Conservation (phyloP, 1,140 invertebrate species). For the Euura lappo region DNA sequence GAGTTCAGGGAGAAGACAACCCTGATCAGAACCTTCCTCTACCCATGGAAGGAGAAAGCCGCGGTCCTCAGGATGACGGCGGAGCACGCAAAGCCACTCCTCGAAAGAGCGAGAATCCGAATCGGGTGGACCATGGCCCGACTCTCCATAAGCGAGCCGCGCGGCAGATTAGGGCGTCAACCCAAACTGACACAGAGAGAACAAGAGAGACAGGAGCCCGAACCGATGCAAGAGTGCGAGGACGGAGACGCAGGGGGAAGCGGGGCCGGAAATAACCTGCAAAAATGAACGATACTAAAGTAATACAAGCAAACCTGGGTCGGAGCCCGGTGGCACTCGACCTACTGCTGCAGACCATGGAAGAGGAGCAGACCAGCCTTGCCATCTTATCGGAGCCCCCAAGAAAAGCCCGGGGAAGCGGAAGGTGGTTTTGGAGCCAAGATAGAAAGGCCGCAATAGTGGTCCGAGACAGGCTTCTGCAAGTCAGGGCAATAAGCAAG, state of each 20-base stretch:
- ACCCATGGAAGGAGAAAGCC: neutral
- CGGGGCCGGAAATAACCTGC: neutral
- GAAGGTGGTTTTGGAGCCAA: constrained; percentile 16
- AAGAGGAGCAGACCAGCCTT: constrained; percentile 17
- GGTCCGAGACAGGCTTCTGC: neutral
- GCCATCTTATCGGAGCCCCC: constrained; percentile 21
- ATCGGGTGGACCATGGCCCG: no score
- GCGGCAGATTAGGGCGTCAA: no score
- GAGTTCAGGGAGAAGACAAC: constrained; percentile 26
- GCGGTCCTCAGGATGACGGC: neutral
- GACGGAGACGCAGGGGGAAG: constrained; percentile 25
- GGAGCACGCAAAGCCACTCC: no score
- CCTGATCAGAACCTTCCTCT: constrained; percentile 25
- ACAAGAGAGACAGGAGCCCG: no score
- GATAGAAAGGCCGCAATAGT: constrained; percentile 21
- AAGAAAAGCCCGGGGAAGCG: no score
- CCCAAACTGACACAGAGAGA: neutral
- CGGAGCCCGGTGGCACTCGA: constrained; percentile 19
- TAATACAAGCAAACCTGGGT: no score
- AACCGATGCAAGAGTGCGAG: no score
- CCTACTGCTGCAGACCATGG: constrained; percentile 16
- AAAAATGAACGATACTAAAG: neutral
- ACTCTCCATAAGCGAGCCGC: no score
- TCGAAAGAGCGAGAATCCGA: no score
- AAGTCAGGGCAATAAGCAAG: neutral